phyloP scores from a whole-genome alignment of 2,797 vertebrate genomes.

The Alosa sapidissima region DNA sequence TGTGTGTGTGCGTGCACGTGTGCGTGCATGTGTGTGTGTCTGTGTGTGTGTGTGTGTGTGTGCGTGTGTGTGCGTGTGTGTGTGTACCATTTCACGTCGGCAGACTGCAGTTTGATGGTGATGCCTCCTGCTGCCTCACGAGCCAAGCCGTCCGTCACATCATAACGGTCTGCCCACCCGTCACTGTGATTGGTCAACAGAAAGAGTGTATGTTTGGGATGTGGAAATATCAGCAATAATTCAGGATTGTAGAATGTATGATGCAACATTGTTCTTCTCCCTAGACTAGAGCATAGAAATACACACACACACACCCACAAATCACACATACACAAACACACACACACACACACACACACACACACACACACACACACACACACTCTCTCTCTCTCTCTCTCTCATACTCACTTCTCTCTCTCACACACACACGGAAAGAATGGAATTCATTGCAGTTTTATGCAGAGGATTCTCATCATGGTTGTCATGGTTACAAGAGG shows the following conservation, averaged over 20 bases:
- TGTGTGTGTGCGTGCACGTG: background rate
- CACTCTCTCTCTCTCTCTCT: too few species aligned
- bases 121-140: slow-evolving; percentile 93
- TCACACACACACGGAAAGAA: background rate
- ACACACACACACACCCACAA: background rate
- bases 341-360: too few species aligned
- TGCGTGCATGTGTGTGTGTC: background rate
- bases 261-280: too few species aligned
- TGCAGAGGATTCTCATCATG: too few species aligned
- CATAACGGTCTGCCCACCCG: slow-evolving; percentile 96
- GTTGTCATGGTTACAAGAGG: too few species aligned
- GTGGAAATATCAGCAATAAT: too few species aligned
- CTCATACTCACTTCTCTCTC: too few species aligned
- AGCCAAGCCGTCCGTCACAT: slow-evolving; percentile 93
- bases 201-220: background rate
- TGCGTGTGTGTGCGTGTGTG: slow-evolving; percentile 1
- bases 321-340: too few species aligned
- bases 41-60: background rate
- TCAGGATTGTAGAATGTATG: too few species aligned
- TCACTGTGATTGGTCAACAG: slow-evolving; percentile 73
- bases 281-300: too few species aligned
- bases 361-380: too few species aligned
- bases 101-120: slow-evolving; percentile 98
- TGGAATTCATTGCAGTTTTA: too few species aligned
- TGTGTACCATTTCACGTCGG: slow-evolving; percentile 87